Conservation (phyloP, 2,888 invertebrate species). For the Drosophila glabriapex region DNA sequence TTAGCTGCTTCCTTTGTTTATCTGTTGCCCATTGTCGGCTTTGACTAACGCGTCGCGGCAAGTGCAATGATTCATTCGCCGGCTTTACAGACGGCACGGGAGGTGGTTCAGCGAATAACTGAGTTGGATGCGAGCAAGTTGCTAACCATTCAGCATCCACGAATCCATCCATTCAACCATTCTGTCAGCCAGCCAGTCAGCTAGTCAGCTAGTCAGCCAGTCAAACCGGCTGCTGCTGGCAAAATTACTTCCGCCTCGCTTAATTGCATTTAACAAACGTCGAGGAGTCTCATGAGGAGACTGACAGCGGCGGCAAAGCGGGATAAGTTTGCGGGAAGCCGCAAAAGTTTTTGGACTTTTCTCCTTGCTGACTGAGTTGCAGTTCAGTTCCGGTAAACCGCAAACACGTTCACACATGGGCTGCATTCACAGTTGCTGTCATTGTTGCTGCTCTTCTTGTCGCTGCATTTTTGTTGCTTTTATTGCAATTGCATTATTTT, state of each 20-base stretch:
- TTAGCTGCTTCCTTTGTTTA: slow-evolving; percentile 44
- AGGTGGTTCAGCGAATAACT: slow-evolving; percentile 36
- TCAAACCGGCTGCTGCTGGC: slow-evolving; percentile 57
- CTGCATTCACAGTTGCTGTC: slow-evolving; percentile 39
- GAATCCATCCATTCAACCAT: slow-evolving; percentile 34
- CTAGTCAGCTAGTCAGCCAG: slow-evolving; percentile 51
- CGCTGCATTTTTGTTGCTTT: slow-evolving; percentile 3
- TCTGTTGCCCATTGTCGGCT: slow-evolving; percentile 57
- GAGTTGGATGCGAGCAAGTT: slow-evolving; percentile 34
- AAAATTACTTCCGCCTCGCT: slow-evolving; percentile 74
- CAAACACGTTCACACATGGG: slow-evolving; percentile 80
- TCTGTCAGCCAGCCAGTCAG: slow-evolving; percentile 14
- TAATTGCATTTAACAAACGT: slow-evolving; percentile 76
- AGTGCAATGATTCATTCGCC: slow-evolving; percentile 57
- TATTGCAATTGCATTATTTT: slow-evolving; percentile 73
- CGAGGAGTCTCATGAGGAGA: slow-evolving; percentile 38
- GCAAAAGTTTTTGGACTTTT: slow-evolving; percentile 53
- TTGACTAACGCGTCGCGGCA: slow-evolving; percentile 48
- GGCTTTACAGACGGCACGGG: slow-evolving; percentile 25
- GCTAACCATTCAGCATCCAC: slow-evolving; percentile 33
- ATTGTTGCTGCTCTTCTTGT: slow-evolving; percentile 1
- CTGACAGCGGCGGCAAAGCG: slow-evolving; percentile 24
- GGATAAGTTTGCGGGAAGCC: not conserved
- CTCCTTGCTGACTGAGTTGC: slow-evolving; percentile 13
- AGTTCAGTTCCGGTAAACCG: slow-evolving; percentile 58